Conservation (phyloP, 2,797 vertebrate species). For the Acropternis orthonyx region DNA sequence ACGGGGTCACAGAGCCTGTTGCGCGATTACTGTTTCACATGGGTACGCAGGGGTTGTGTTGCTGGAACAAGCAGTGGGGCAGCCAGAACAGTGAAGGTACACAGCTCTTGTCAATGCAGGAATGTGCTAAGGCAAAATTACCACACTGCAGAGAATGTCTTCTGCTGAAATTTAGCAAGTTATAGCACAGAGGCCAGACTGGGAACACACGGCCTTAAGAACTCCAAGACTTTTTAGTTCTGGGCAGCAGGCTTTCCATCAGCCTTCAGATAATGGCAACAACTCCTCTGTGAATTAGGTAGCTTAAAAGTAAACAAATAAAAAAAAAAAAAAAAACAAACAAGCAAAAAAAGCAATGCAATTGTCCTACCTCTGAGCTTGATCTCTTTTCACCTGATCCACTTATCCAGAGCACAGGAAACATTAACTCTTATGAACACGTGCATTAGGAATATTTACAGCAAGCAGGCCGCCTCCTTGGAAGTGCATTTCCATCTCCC, state of each 20-base stretch:
- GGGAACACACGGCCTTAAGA: not conserved
- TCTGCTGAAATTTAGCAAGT: not conserved
- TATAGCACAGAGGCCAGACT: not conserved
- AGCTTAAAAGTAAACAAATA: not conserved
- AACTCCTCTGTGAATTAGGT: not conserved
- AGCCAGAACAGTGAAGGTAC: not conserved
- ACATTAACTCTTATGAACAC: not conserved
- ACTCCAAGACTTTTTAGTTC: not conserved
- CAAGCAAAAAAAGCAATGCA: not conserved
- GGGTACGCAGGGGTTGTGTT: rapidly evolving
- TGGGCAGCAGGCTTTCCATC: not conserved
- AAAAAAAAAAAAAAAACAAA: not conserved
- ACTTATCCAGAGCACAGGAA: slow-evolving; percentile 12
- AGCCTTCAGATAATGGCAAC: not conserved
- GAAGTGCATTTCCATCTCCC: not conserved
- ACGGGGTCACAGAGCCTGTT: rapidly evolving
- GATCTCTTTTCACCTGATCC: slow-evolving; percentile 21
- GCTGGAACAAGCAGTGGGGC: not conserved
- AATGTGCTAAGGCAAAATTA: not conserved
- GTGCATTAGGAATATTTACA: not conserved
- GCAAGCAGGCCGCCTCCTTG: not conserved
- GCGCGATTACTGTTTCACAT: not conserved
- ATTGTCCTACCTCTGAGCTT: slow-evolving; percentile 33
- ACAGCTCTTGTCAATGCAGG: not conserved
- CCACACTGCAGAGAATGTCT: not conserved